Conservation (phyloP, 2,113 vertebrate genomes). For the Tylochromis polylepis region DNA sequence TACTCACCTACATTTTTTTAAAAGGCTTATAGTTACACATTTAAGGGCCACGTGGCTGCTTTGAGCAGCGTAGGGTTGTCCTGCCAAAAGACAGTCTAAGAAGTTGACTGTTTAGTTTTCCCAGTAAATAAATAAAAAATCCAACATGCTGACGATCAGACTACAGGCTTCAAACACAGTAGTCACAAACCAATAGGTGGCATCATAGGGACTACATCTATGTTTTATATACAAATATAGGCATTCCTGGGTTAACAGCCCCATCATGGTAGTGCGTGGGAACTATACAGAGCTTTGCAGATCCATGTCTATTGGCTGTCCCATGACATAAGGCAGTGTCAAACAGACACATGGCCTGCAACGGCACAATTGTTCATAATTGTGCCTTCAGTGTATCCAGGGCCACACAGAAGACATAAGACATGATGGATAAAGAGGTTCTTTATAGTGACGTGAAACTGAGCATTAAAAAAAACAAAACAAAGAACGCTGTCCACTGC, state of each 20-base stretch:
- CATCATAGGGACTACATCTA: neutral
- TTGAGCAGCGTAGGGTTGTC: neutral
- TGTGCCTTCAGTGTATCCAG: neutral
- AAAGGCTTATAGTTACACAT: neutral
- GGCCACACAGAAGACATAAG: neutral
- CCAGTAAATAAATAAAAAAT: neutral
- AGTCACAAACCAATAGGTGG: neutral
- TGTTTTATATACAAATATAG: neutral
- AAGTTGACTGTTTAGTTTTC: neutral
- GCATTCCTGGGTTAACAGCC: neutral
- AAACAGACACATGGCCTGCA: neutral
- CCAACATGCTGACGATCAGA: neutral
- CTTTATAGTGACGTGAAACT: neutral
- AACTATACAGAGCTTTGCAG: accelerated
- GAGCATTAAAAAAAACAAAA: neutral
- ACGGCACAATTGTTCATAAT: neutral
- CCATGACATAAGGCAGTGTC: neutral
- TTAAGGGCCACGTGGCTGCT: neutral
- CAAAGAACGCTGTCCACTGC: accelerated
- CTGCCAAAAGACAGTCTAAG: neutral
- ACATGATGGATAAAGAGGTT: neutral
- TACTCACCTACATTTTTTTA: neutral
- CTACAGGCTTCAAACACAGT: neutral
- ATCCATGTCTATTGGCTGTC: neutral
- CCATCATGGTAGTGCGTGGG: neutral